Percentiles rank a stretch among this genome's conserved stretches.
phyloP scores from a whole-genome alignment of 2,113 vertebrate genomes.

The Speoplatyrhinus poulsoni region DNA sequence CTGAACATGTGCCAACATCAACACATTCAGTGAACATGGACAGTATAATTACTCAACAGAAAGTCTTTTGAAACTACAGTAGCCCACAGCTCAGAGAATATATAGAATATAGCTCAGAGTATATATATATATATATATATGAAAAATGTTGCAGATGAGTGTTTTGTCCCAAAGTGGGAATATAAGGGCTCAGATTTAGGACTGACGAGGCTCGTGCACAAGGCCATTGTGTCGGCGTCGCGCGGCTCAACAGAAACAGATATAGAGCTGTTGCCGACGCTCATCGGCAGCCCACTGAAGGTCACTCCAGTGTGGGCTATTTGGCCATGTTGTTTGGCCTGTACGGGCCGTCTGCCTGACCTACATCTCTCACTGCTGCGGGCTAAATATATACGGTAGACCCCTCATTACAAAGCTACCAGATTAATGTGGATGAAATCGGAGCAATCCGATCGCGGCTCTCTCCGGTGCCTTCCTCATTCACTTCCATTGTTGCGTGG shows the following conservation, averaged over 20 bases:
- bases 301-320: constrained; percentile 63
- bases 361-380: constrained; percentile 60
- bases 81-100: no score
- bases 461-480: constrained; percentile 16
- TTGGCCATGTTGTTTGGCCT: constrained; percentile 58
- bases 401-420: constrained; percentile 65
- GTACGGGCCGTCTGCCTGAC: constrained; percentile 63
- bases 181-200: constrained; percentile 3
- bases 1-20: constrained; percentile 56
- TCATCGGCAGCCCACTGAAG: constrained; percentile 56
- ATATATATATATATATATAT: not conserved
- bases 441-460: constrained; percentile 36
- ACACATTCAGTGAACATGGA: constrained; percentile 46
- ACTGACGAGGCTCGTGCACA: not conserved
- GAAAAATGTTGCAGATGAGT: not conserved
- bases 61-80: no score
- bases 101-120: no score
- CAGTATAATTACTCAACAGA: constrained; percentile 22
- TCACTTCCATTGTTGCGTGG: constrained; percentile 25
- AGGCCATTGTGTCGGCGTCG: constrained; percentile 10
- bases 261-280: constrained; percentile 52
- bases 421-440: constrained; percentile 68
- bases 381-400: constrained; percentile 73
- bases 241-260: constrained; percentile 49
- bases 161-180: not conserved